Evolutionary conservation across 2,797 vertebrate genomes (phyloP).

Genomic region (Leucoraja ocellata): DNA sequence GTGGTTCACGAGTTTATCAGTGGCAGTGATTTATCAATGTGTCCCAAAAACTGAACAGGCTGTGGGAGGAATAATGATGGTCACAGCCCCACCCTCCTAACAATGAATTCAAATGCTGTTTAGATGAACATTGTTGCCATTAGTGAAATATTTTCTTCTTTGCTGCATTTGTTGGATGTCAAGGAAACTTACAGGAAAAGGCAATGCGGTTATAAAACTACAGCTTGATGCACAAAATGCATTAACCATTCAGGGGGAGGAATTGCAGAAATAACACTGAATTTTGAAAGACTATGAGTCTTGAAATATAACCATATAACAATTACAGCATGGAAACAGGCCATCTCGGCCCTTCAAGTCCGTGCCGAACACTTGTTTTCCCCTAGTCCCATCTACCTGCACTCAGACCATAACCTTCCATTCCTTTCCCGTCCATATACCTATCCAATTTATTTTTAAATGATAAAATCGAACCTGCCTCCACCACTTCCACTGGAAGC

Average conservation of each 20-base stretch:
- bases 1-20: slow-evolving; percentile 30
- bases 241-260: neutral
- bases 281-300: neutral
- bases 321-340: no score
- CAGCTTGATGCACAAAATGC: neutral
- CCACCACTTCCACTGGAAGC: no score
- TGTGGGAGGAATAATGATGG: neutral
- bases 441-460: no score
- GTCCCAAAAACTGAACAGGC: neutral
- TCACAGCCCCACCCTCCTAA: neutral
- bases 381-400: no score
- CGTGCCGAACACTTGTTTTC: no score
- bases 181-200: neutral
- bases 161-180: no score
- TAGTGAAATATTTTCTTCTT: no score
- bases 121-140: neutral
- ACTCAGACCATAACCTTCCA: no score
- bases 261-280: neutral
- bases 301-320: no score
- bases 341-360: no score
- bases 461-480: no score
- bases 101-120: neutral
- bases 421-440: no score
- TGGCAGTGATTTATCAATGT: neutral
- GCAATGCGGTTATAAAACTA: neutral